Conservation (phyloP, 2,113 vertebrate species). For the Oncorhynchus kisutch region DNA sequence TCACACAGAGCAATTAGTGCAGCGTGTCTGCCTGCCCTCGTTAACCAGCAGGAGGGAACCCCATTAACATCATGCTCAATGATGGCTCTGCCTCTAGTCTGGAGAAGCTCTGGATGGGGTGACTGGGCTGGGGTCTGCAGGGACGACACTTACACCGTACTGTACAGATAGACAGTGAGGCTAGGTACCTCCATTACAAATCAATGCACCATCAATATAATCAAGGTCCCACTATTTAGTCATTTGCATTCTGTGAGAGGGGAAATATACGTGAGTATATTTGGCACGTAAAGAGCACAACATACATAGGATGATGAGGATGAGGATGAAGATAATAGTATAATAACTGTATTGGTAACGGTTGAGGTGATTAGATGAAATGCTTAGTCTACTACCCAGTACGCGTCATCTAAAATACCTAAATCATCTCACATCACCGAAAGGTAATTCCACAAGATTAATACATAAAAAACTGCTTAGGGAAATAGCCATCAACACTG, state of each 20-base stretch:
- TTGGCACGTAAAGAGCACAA: no score
- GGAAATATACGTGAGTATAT: no score
- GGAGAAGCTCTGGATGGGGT: not conserved
- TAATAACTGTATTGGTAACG: not conserved
- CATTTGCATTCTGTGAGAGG: no score
- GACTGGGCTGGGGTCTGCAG: not conserved
- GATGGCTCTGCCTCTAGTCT: not conserved
- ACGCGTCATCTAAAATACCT: slow-evolving; percentile 50
- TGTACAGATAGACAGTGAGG: no score
- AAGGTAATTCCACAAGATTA: slow-evolving; percentile 52
- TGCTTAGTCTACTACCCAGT: no score
- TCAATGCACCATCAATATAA: no score
- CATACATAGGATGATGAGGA: no score
- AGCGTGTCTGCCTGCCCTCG: slow-evolving; percentile 59
- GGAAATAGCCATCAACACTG: slow-evolving; percentile 60
- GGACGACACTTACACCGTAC: no score
- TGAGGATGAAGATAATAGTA: no score
- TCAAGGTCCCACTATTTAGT: no score
- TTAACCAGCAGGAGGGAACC: slow-evolving; percentile 62
- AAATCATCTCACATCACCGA: slow-evolving; percentile 53
- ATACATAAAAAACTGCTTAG: slow-evolving; percentile 31
- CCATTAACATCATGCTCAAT: slow-evolving; percentile 39
- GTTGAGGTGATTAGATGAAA: no score
- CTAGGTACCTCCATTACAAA: no score
- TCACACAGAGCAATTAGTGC: slow-evolving; percentile 71